Percentiles rank a stretch among this genome's conserved stretches.
These are phyloP conservation scores for Muscidifurax raptorellus DNA, from an alignment of 1,140 invertebrate species.

Conservation along the genomic window DNA sequence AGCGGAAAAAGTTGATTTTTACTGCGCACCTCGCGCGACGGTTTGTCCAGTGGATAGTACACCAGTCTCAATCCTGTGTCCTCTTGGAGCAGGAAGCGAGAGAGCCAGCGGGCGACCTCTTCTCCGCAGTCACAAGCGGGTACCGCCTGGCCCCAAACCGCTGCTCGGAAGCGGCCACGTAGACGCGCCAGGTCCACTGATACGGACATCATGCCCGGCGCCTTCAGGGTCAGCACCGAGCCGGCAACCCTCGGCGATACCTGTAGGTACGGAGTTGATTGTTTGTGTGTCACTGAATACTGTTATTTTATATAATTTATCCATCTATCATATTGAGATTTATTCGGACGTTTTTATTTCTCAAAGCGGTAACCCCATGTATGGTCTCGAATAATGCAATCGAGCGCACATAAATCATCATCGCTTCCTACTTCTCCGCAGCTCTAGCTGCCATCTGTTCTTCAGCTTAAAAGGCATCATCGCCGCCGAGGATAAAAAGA, in stretches of 20 bases:
- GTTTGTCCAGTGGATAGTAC: conserved; percentile 76
- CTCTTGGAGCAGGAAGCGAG: conserved; percentile 76
- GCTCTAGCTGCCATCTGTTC: conserved; percentile 2
- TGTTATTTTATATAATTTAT: too few species aligned
- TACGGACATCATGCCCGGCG: conserved; percentile 74
- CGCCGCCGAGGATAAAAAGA: neutral
- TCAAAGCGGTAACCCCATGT: neutral
- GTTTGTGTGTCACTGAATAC: too few species aligned
- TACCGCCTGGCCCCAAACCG: conserved; percentile 75
- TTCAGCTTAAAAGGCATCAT: neutral
- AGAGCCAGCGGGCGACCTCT: conserved; percentile 79
- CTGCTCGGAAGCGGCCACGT: conserved; percentile 68
- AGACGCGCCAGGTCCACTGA: conserved; percentile 75
- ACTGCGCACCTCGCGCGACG: conserved; percentile 61
- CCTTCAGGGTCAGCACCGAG: conserved; percentile 72
- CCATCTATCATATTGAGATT: too few species aligned
- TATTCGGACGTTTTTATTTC: too few species aligned
- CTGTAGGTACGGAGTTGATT: conserved; percentile 57
- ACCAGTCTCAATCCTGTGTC: conserved; percentile 77
- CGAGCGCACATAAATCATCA: neutral
- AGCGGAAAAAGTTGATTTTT: conserved; percentile 63
- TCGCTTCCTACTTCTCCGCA: neutral
- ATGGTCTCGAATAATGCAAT: neutral
- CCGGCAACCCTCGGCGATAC: conserved; percentile 70
- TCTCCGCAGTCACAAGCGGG: conserved; percentile 79